These are phyloP conservation scores for Lytechinus pictus DNA, from an alignment of 35 echinoderm and acorn worm species.

Conservation along the genomic window DNA sequence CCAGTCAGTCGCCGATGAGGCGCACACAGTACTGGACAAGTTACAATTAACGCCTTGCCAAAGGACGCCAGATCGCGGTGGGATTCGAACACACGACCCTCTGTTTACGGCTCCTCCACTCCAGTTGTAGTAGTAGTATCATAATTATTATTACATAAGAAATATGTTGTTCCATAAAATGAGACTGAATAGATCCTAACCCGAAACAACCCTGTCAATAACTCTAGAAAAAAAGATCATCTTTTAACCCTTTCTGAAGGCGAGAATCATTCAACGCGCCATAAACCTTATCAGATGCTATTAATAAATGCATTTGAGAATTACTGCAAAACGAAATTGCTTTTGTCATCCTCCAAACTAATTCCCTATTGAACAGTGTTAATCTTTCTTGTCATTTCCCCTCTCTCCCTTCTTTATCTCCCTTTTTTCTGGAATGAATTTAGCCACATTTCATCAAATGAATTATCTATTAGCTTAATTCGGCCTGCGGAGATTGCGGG, in stretches of 20 bases:
- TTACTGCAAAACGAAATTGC: constrained; percentile 25
- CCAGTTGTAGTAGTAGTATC: too few species aligned
- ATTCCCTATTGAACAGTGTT: constrained; percentile 38
- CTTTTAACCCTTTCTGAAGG: not conserved
- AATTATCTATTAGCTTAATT: constrained; percentile 50
- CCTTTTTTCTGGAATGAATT: constrained; percentile 29
- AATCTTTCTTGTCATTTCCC: not conserved
- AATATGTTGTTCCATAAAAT: too few species aligned
- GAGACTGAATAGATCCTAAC: not conserved
- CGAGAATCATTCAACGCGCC: not conserved
- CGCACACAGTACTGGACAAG: too few species aligned
- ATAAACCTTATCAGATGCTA: constrained; percentile 20
- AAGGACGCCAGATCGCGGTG: too few species aligned
- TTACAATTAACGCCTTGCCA: too few species aligned
- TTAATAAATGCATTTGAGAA: constrained; percentile 36
- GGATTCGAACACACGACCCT: too few species aligned
- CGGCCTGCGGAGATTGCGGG: constrained; percentile 33
- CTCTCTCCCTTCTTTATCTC: not conserved
- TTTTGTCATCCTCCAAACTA: not conserved
- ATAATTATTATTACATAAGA: too few species aligned
- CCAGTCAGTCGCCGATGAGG: too few species aligned
- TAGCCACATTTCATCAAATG: constrained; percentile 44
- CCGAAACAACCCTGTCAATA: not conserved
- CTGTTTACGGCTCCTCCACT: too few species aligned
- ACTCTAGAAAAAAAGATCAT: not conserved